Evolutionary conservation across 30 jellyfish, hydroid and myxozoan species (phyloP).

Genomic region (Hydractinia echinata): DNA sequence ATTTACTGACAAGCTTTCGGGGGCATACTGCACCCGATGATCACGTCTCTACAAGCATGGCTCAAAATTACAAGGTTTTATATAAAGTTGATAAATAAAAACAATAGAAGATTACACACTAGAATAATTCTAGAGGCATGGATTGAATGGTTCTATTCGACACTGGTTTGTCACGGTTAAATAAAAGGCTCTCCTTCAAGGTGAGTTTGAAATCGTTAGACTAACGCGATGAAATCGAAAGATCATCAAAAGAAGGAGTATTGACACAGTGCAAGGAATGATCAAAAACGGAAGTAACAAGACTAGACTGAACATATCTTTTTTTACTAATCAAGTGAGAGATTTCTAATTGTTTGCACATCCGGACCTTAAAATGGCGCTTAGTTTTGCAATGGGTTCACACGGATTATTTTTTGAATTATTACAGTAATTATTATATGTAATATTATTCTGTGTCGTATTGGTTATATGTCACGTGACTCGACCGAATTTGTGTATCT

Average conservation of each 20-base stretch:
- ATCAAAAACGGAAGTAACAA: not conserved
- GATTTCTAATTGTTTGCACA: no score
- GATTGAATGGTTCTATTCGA: not conserved
- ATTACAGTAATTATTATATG: no score
- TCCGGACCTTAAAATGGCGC: no score
- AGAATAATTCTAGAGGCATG: not conserved
- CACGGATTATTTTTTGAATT: no score
- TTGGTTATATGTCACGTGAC: no score
- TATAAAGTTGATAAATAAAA: not conserved
- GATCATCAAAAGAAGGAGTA: not conserved
- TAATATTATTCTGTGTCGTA: no score
- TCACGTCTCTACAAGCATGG: conserved; percentile 10
- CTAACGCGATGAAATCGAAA: not conserved
- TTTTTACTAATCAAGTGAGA: no score
- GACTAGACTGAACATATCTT: no score
- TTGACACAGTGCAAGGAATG: not conserved
- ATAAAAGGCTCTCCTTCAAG: conserved; percentile 9
- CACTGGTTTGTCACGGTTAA: not conserved
- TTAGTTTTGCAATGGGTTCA: no score
- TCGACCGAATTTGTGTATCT: no score
- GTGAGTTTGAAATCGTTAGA: not conserved
- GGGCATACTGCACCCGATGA: not conserved
- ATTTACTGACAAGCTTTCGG: not conserved
- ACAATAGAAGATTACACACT: not conserved
- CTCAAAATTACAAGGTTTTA: conserved; percentile 2